Evolutionary conservation across 1,140 invertebrate species (phyloP), one percentile per base, ranked within the genome.

Genomic region (Drosophila serrata): DNA sequence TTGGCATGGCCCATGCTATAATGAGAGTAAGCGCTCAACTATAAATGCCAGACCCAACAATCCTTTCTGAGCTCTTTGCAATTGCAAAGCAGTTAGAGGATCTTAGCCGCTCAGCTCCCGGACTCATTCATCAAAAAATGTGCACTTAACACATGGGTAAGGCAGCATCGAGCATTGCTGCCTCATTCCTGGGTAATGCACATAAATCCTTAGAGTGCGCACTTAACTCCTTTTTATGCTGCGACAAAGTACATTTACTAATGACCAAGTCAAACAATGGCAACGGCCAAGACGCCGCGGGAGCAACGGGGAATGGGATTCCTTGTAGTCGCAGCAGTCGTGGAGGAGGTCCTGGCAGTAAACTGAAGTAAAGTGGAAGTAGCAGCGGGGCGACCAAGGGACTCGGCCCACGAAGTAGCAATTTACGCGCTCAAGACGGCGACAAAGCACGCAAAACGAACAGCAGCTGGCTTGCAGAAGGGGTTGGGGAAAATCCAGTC

Each of bases 171-270:
- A 74, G 56, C 57, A 39, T 40, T 40, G 49, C 51, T 48, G 49
- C 70, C 56, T 65, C 73, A 64, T 75, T 56, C 59, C 37, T 57
- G 17, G 49, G 35, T 59, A 58, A 62, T 49, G 60, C 49, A 65
- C 79, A 87, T 87, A 87, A 87, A 87, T 87, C 84, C 84, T 87
- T 87, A 87, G 84, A 87, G 84, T 87, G 84, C 81, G 73, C 84
- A 87, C 84, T 87, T 87, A 87, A 87, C 84, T 87, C 84, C 84
- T 87, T 87, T 87, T 87, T 88, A 87, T 75, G 85, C 85, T 88
- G 73, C 84, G 84, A 88, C 84, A 88, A 88, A 90, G 85, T 88
- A 88, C 85, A 90, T 88, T 90, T 88, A 90, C 85, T 88, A 88
- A 88, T 88, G 85, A 88, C 85, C 85, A 90, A 88, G 85, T 88